Evolutionary conservation across 2,888 invertebrate species (phyloP).

Genomic region (Oligia latruncula): DNA sequence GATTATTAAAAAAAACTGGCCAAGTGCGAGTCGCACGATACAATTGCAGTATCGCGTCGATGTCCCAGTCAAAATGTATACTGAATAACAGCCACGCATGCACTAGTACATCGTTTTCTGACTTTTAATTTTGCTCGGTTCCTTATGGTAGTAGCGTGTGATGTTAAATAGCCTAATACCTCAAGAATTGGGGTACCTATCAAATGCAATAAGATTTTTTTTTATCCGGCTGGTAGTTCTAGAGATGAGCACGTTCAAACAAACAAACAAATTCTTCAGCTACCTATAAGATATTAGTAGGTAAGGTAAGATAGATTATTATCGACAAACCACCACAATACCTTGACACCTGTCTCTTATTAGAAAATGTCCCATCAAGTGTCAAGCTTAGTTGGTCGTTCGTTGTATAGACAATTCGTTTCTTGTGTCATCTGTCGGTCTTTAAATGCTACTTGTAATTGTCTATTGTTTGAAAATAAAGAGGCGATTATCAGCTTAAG

Average conservation of each 20-base stretch:
- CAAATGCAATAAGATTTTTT: background rate
- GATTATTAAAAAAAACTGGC: too few species aligned
- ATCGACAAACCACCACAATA: conserved; percentile 64
- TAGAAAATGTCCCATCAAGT: conserved; percentile 26
- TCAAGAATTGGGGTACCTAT: background rate
- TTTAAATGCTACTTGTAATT: conserved; percentile 73
- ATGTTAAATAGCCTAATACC: background rate
- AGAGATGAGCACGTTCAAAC: background rate
- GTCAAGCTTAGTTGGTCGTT: conserved; percentile 50
- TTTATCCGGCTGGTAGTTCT: background rate
- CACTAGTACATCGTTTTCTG: background rate
- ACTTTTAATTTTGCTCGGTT: background rate
- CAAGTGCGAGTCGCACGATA: too few species aligned
- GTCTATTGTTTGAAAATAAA: conserved; percentile 73
- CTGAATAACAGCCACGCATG: background rate
- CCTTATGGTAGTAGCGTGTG: background rate
- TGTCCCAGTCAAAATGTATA: background rate
- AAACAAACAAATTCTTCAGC: background rate
- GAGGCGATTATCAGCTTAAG: conserved; percentile 63
- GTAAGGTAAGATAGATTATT: conserved; percentile 34
- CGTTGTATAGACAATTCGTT: conserved; percentile 74
- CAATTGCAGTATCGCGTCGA: background rate
- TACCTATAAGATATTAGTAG: background rate
- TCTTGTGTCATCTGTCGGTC: conserved; percentile 73
- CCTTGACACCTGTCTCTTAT: conserved; percentile 57